Percentiles rank a stretch among this genome's conserved stretches.
Conservation (phyloP, 1,140 invertebrate species). For the Kradibia gibbosae region DNA sequence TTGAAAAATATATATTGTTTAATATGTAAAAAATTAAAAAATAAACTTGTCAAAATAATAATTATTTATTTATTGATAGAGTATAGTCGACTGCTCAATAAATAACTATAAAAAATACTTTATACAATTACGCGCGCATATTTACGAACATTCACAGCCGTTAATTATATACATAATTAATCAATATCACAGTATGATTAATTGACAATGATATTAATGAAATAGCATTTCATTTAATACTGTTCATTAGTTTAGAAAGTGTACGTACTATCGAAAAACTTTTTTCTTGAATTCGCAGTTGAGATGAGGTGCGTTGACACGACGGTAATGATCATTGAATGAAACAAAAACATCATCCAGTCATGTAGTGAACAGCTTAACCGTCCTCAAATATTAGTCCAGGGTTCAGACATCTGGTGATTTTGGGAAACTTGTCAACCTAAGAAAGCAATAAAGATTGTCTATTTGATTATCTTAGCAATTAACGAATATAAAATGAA, state of each 20-base stretch:
- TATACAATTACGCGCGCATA: not conserved
- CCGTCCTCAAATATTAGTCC: not conserved
- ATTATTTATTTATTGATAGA: not conserved
- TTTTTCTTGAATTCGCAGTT: not conserved
- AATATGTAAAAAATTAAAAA: not conserved
- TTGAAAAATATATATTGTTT: not conserved
- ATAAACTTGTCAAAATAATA: not conserved
- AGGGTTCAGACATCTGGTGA: not conserved
- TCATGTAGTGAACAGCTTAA: slow-evolving; percentile 10
- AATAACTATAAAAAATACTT: not conserved
- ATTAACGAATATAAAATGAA: not conserved
- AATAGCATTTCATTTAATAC: not conserved
- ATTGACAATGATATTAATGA: not conserved
- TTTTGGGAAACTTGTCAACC: slow-evolving; percentile 30
- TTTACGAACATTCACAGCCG: not conserved
- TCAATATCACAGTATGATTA: slow-evolving; percentile 23
- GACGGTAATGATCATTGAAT: not conserved
- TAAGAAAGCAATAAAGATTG: slow-evolving; percentile 39
- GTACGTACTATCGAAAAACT: not conserved
- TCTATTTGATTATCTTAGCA: slow-evolving; percentile 9
- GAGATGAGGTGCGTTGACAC: not conserved
- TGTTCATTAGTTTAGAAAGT: slow-evolving; percentile 1
- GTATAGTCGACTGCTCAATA: not conserved
- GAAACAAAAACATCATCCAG: not conserved
- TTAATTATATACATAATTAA: not conserved